Conservation (phyloP, 2,888 invertebrate species). For the Eucera pruinosa region DNA sequence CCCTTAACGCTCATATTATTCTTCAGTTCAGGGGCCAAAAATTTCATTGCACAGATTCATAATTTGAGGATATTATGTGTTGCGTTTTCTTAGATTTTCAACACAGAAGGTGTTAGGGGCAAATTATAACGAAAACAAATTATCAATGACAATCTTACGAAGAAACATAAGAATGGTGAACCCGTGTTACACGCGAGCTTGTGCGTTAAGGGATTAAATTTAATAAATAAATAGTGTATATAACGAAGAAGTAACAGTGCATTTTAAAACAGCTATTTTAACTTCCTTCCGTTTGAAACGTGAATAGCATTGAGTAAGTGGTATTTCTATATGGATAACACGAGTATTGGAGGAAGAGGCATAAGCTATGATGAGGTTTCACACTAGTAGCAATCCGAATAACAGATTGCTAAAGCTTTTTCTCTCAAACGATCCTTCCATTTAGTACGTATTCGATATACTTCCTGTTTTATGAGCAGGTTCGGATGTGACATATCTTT, state of each 20-base stretch:
- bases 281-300: background rate
- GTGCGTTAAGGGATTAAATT: no score
- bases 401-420: constrained; percentile 49
- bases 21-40: no score
- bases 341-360: constrained; percentile 53
- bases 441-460: constrained; percentile 54
- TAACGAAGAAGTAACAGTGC: constrained; percentile 8
- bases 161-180: no score
- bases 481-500: constrained; percentile 47
- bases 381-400: constrained; percentile 40
- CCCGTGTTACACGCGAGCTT: no score
- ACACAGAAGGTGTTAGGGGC: no score
- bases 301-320: constrained; percentile 35
- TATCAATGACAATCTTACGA: no score
- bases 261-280: constrained; percentile 26
- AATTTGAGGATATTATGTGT: no score
- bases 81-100: no score
- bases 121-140: no score
- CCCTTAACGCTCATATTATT: no score
- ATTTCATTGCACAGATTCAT: no score
- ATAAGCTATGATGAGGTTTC: constrained; percentile 51
- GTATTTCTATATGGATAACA: constrained; percentile 42
- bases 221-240: constrained; percentile 15
- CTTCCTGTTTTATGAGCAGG: constrained; percentile 39
- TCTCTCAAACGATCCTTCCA: constrained; percentile 58